A percentile compares a stretch with the other conserved stretches of the same genome.
phyloP scores from a whole-genome alignment of 2,797 vertebrate species.

The Champsocephalus esox region DNA sequence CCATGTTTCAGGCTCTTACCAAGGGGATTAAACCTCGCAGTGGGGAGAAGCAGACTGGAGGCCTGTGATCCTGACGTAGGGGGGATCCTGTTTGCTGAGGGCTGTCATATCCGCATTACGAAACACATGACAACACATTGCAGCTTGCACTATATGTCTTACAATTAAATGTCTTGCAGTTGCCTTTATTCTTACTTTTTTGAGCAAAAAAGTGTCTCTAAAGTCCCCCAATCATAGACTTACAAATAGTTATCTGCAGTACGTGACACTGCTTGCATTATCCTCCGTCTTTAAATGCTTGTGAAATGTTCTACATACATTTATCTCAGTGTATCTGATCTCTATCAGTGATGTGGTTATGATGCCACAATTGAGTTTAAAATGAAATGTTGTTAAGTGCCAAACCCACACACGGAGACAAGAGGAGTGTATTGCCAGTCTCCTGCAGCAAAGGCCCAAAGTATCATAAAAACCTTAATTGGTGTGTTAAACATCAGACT shows the following conservation, averaged over 20 bases:
- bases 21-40: constrained; percentile 70
- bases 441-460: constrained; percentile 48
- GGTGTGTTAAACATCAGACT: constrained; percentile 77
- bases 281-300: constrained; percentile 20
- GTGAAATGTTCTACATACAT: constrained; percentile 15
- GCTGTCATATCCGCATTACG: constrained; percentile 37
- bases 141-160: constrained; percentile 17
- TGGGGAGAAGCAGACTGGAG: constrained; percentile 63
- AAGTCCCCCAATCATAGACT: constrained; percentile 39
- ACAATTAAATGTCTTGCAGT: constrained; percentile 33
- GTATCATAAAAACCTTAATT: constrained; percentile 80
- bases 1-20: constrained; percentile 59
- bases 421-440: constrained; percentile 46
- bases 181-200: constrained; percentile 50
- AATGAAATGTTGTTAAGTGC: constrained; percentile 44
- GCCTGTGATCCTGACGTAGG: constrained; percentile 60
- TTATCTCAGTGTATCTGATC: constrained; percentile 11
- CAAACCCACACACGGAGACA: constrained; percentile 46
- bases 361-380: constrained; percentile 29
- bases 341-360: constrained; percentile 28
- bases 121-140: constrained; percentile 35
- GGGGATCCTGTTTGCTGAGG: constrained; percentile 63
- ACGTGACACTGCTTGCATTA: constrained; percentile 27
- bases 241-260: constrained; percentile 23
- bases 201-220: constrained; percentile 35